Evolutionary conservation across 2,797 vertebrate species (phyloP).

Genomic region (Atherinosoma microstoma): DNA sequence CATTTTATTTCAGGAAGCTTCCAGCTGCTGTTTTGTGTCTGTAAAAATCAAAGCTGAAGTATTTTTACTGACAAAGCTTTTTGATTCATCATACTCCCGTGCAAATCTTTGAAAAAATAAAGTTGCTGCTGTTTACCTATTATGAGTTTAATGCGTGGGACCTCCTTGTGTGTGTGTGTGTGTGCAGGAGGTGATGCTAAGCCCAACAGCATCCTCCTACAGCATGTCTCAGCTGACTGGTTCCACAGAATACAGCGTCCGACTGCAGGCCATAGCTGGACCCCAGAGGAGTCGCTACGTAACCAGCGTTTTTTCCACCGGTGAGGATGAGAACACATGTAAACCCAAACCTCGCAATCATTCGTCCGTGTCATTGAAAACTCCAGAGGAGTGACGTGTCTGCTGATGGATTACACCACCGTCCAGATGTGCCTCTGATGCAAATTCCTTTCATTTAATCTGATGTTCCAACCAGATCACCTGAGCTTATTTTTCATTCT

Average conservation of each 20-base stretch:
- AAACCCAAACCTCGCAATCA: not conserved
- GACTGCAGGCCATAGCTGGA: conserved; percentile 85
- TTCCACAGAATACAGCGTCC: conserved; percentile 87
- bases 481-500: conserved; percentile 40
- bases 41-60: not conserved
- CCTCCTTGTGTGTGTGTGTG: not conserved
- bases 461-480: conserved; percentile 41
- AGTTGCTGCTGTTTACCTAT: not conserved
- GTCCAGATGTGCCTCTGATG: conserved; percentile 18
- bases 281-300: conserved; percentile 83
- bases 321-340: conserved; percentile 75
- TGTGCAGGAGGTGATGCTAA: conserved; percentile 87
- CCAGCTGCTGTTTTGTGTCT: not conserved
- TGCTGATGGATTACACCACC: conserved; percentile 8
- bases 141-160: not conserved
- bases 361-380: not conserved
- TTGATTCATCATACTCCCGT: too few species aligned
- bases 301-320: conserved; percentile 86
- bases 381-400: not conserved
- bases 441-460: conserved; percentile 31
- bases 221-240: conserved; percentile 85
- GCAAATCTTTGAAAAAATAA: too few species aligned
- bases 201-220: conserved; percentile 88
- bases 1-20: not conserved
- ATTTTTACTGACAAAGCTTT: too few species aligned